A percentile compares a stretch with the other conserved stretches of the same genome.
Conservation (phyloP, 2,113 vertebrate species). For the Connochaetes taurinus region DNA sequence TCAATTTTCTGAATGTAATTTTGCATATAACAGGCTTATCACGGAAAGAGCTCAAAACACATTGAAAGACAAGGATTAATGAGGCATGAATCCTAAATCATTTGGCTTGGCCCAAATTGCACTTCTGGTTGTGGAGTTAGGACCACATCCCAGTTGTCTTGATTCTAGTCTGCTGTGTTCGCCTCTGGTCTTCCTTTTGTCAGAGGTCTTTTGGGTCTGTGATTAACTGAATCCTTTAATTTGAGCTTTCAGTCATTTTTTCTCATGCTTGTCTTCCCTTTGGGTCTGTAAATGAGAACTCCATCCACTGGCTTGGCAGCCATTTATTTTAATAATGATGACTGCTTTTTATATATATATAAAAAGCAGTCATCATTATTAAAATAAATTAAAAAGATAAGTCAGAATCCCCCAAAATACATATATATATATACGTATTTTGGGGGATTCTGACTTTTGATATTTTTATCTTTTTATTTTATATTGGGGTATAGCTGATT, state of each 20-base stretch:
- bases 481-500: background rate
- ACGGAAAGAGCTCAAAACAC: background rate
- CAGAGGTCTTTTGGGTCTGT: background rate
- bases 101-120: background rate
- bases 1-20: constrained; percentile 25
- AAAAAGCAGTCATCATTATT: too few species aligned
- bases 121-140: background rate
- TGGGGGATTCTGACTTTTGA: background rate
- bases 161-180: background rate
- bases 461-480: background rate
- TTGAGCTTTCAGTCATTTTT: background rate
- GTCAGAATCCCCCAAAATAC: too few species aligned
- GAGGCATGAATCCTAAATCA: background rate
- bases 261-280: background rate
- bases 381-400: too few species aligned
- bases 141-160: background rate
- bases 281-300: background rate
- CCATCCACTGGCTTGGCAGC: background rate
- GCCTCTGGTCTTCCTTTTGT: background rate
- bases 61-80: background rate
- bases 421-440: background rate
- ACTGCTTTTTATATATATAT: too few species aligned
- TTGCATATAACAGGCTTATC: background rate
- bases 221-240: background rate
- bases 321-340: too few species aligned